Evolutionary conservation across 2,797 vertebrate species (phyloP).

Genomic region (Antrozous pallidus): DNA sequence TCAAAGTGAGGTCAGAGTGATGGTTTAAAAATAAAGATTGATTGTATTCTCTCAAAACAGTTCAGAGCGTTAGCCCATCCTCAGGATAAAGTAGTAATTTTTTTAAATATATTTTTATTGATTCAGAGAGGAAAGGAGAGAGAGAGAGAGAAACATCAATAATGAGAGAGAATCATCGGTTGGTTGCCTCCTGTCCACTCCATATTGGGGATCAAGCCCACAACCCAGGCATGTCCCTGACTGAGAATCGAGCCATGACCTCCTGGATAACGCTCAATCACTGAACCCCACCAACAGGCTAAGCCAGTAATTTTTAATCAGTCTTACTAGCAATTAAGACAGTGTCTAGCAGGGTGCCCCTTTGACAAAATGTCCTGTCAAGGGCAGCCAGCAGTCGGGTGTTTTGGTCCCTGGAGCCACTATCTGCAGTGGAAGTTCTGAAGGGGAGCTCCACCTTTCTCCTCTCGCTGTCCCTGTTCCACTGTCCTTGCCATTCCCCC

Average conservation of each 20-base stretch:
- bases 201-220: too few species aligned
- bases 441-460: not conserved
- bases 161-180: too few species aligned
- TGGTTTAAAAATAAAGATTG: not conserved
- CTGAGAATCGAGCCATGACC: too few species aligned
- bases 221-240: too few species aligned
- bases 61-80: not conserved
- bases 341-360: not conserved
- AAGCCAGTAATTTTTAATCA: not conserved
- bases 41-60: not conserved
- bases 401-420: not conserved
- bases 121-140: too few species aligned
- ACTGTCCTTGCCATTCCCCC: rapidly evolving
- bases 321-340: not conserved
- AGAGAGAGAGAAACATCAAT: too few species aligned
- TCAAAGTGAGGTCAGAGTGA: not conserved
- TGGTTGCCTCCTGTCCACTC: too few species aligned
- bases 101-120: too few species aligned
- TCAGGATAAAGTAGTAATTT: not conserved
- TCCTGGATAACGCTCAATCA: too few species aligned
- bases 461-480: not conserved
- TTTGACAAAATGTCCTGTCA: not conserved
- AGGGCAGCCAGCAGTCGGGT: not conserved
- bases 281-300: too few species aligned
- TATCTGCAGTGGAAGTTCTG: not conserved